phyloP scores from a whole-genome alignment of 2,797 vertebrate species.

The Erethizon dorsatum region DNA sequence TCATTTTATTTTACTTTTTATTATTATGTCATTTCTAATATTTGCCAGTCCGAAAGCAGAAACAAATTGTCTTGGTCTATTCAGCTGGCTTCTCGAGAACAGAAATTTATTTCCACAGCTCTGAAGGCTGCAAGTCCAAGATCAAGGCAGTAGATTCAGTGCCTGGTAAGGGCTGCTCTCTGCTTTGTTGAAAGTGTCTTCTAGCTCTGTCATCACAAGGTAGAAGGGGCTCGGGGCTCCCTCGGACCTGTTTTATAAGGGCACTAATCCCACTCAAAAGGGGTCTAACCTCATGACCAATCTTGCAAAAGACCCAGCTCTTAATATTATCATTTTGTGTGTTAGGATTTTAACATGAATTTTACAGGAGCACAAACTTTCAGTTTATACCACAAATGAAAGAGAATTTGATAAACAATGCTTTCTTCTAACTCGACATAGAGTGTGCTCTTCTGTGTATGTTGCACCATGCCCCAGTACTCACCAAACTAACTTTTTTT shows the following conservation, averaged over 20 bases:
- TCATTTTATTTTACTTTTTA: background rate
- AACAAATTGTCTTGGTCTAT: background rate
- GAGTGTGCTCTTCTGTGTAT: background rate
- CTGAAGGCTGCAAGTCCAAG: background rate
- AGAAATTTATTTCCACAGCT: background rate
- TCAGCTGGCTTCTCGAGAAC: background rate
- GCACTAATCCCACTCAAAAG: background rate
- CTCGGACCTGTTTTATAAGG: background rate
- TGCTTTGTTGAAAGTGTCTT: background rate
- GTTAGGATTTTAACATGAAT: background rate
- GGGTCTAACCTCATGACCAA: too few species aligned
- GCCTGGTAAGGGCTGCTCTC: background rate
- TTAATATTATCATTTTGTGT: background rate
- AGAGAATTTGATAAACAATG: background rate
- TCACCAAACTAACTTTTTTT: slow-evolving; percentile 26
- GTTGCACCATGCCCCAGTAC: background rate
- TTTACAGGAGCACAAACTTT: background rate
- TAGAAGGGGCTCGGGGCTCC: background rate
- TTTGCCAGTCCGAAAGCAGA: background rate
- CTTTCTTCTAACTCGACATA: background rate
- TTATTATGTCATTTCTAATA: background rate
- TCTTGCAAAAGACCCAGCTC: background rate
- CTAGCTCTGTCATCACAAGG: too few species aligned
- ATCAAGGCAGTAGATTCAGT: background rate
- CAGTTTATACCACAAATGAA: background rate